Conservation (phyloP, 2,888 invertebrate species). For the Pachydiplax longipennis region DNA sequence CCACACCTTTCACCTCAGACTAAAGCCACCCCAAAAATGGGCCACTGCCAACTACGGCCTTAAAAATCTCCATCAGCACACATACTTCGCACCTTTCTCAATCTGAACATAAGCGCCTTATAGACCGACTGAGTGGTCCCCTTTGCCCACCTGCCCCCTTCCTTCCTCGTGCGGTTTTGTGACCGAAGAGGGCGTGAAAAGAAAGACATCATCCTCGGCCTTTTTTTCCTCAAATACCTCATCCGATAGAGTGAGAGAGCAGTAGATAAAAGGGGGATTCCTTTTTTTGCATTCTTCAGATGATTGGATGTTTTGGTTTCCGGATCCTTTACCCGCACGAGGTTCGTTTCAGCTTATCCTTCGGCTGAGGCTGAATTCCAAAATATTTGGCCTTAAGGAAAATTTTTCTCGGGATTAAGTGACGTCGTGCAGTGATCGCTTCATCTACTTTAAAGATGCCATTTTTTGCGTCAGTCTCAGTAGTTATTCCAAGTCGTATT, state of each 20-base stretch:
- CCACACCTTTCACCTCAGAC: not conserved
- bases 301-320: not conserved
- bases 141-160: not conserved
- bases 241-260: not conserved
- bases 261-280: not conserved
- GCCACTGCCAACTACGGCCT: not conserved
- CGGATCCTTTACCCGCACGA: not conserved
- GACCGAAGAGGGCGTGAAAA: not conserved
- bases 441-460: no score
- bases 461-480: no score
- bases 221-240: not conserved
- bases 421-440: no score
- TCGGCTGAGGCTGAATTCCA: not conserved
- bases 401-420: no score
- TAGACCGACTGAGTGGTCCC: not conserved
- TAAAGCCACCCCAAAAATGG: not conserved
- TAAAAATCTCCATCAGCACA: not conserved
- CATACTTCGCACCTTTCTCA: not conserved
- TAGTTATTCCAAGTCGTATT: no score
- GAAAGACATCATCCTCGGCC: not conserved
- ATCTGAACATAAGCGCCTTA: constrained; percentile 20
- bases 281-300: not conserved
- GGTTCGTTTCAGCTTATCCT: not conserved
- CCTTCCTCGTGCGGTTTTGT: not conserved
- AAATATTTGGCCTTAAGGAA: not conserved